Percentiles rank a stretch among this genome's conserved stretches.
Evolutionary conservation across 2,797 vertebrate species (phyloP).

Genomic region (Neosalanx taihuensis): DNA sequence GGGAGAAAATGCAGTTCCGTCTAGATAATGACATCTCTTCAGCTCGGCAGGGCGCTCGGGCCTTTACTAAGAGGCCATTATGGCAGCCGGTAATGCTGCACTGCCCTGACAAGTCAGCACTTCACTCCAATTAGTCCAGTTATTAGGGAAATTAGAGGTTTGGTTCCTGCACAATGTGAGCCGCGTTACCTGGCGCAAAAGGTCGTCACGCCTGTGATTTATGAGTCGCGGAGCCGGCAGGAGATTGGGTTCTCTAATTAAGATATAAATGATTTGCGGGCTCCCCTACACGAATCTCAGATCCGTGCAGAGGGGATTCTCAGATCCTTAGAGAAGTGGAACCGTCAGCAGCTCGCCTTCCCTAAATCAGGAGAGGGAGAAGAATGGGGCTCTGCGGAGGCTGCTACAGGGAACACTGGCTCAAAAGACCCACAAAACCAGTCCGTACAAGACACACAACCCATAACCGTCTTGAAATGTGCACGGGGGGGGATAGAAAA

Average conservation of each 20-base stretch:
- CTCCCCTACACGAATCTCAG: constrained; percentile 13
- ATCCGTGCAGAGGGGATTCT: constrained; percentile 12
- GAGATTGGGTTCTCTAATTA: constrained; percentile 29
- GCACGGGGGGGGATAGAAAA: not conserved
- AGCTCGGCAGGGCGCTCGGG: constrained; percentile 43
- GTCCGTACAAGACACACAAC: not conserved
- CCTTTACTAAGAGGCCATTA: constrained; percentile 54
- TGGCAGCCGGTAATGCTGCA: constrained; percentile 37
- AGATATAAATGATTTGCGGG: constrained; percentile 18
- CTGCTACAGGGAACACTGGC: constrained; percentile 1
- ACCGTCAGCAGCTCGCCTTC: constrained; percentile 46
- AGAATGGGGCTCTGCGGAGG: not conserved
- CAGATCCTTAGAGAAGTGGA: constrained; percentile 35
- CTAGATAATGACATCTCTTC: constrained; percentile 58
- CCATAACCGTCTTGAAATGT: not conserved
- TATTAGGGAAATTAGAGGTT: constrained; percentile 60
- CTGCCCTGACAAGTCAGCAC: constrained; percentile 25
- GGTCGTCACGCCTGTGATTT: constrained; percentile 18
- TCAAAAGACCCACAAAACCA: constrained; percentile 39
- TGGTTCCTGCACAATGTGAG: constrained; percentile 45
- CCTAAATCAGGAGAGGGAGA: constrained; percentile 28
- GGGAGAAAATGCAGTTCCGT: constrained; percentile 29
- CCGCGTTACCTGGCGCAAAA: constrained; percentile 11
- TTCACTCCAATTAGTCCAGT: constrained; percentile 55
- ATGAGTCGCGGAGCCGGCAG: constrained; percentile 21